Evolutionary conservation across 2,797 vertebrate genomes (phyloP), one percentile per base, ranked within the genome.

Genomic region (Propithecus deckenii): DNA sequence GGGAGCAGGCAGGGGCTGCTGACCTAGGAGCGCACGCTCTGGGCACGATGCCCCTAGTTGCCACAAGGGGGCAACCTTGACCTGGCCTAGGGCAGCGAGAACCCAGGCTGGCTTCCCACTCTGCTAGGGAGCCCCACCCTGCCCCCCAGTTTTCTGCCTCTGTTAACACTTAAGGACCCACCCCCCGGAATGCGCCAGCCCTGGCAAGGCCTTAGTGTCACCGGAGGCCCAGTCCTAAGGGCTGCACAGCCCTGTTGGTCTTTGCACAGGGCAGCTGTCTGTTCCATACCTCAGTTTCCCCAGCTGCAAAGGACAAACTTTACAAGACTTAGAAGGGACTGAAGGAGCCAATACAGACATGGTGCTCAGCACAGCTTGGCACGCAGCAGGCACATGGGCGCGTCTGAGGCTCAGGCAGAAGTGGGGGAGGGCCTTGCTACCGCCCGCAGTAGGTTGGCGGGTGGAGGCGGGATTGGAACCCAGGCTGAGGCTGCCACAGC

Each of bases 1-100:
- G 52, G 50, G 50, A 50, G 15, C 15, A 86, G 61, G 13, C 23
- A 28, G 17, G 30, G 8, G 17, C 41, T 22, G 17, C 41, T 22
- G 23, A 59, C 67, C 25, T 15, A 25, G 17, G 20, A 35, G 10
- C 7, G 11, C 0, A 0, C 6, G 57, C 25, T 72, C 32, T 48
- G 8, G 23, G 46, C 65, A 38, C n/a, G 3, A 43, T 65, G 41
- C 4, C 7, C 2, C 38, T 0, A 0, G 46, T 2, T 63, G 80
- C 85, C 94, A 95, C 91, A n/a, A n/a, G 89, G 25, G 86, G 93
- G 48, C 72, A 88, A 81, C n/a, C 52, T 83, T 32, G 63, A 52
- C 38, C 30, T 57, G 28, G 78, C 18, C 52, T 13, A 79, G 55
- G 32, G 30, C 30, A 65, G 57, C 22, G 28, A 14, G 78, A 46